Percentiles rank a stretch among this genome's conserved stretches.
phyloP scores from a whole-genome alignment of 2,888 invertebrate genomes.

The Troilus luridus region DNA sequence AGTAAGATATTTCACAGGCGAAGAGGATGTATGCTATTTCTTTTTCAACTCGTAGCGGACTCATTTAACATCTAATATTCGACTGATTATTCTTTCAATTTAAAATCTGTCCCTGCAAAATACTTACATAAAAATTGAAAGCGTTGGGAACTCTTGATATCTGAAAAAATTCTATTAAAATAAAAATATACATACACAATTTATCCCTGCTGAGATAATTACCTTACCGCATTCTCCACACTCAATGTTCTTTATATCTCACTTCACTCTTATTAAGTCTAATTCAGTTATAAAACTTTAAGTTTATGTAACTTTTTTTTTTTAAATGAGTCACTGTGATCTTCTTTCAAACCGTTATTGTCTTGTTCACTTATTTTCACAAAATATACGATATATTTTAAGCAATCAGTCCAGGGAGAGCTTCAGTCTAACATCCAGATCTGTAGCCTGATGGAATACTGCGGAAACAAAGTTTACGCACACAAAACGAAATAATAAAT shows the following conservation, averaged over 20 bases:
- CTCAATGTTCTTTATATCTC: not conserved
- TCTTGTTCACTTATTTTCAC: not conserved
- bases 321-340: not conserved
- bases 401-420: not conserved
- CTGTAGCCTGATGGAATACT: conserved; percentile 32
- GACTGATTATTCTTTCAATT: not conserved
- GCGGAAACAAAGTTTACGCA: conserved; percentile 55
- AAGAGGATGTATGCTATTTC: conserved; percentile 48
- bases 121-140: conserved; percentile 8
- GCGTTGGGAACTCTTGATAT: not conserved
- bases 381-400: not conserved
- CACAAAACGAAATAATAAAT: conserved; percentile 31
- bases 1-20: conserved; percentile 4
- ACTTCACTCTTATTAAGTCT: not conserved
- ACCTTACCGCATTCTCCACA: conserved; percentile 6
- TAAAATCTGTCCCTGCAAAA: conserved; percentile 32
- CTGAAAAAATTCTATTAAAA: conserved; percentile 9
- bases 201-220: conserved; percentile 1
- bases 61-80: not conserved
- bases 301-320: not conserved
- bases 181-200: conserved; percentile 28
- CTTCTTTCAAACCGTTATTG: not conserved
- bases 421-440: conserved; percentile 36
- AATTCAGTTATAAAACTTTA: not conserved
- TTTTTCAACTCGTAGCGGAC: conserved; percentile 3